Percentiles rank a stretch among this genome's conserved stretches.
These are phyloP conservation scores for Chionis minor DNA, from an alignment of 2,113 vertebrate species.

Conservation along the genomic window DNA sequence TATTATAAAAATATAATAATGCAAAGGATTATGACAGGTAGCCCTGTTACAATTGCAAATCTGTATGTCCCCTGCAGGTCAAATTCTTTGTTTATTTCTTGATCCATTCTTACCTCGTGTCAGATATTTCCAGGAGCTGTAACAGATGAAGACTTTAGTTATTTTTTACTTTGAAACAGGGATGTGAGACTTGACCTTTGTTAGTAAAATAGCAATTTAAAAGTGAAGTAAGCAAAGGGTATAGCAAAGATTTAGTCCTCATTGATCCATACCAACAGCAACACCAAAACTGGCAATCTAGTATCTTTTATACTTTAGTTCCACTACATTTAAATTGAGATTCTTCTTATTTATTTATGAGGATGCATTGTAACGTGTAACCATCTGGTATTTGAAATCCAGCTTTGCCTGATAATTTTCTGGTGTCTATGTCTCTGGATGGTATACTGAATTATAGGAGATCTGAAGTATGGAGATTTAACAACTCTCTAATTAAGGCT, in stretches of 20 bases:
- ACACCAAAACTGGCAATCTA: background rate
- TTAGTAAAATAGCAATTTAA: constrained; percentile 4
- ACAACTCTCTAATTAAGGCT: constrained; percentile 74
- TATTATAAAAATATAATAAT: background rate
- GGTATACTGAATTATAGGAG: constrained; percentile 63
- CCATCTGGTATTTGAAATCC: constrained; percentile 67
- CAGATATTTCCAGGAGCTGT: background rate
- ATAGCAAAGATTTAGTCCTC: background rate
- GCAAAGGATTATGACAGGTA: background rate
- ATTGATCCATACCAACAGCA: background rate
- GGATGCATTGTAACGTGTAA: constrained; percentile 24
- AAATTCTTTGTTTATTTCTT: background rate
- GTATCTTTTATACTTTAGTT: constrained; percentile 1
- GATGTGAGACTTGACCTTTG: background rate
- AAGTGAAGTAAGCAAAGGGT: background rate
- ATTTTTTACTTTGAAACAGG: background rate
- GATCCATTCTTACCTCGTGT: background rate
- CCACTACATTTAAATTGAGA: constrained; percentile 13
- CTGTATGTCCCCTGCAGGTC: background rate
- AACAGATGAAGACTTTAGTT: background rate
- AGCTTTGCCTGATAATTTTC: constrained; percentile 62
- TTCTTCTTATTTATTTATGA: constrained; percentile 52
- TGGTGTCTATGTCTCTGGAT: constrained; percentile 62
- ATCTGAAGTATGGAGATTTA: constrained; percentile 75
- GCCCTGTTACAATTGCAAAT: background rate